These are phyloP conservation scores for Camponotus fellah DNA, from an alignment of 2,888 invertebrate species.

Conservation along the genomic window DNA sequence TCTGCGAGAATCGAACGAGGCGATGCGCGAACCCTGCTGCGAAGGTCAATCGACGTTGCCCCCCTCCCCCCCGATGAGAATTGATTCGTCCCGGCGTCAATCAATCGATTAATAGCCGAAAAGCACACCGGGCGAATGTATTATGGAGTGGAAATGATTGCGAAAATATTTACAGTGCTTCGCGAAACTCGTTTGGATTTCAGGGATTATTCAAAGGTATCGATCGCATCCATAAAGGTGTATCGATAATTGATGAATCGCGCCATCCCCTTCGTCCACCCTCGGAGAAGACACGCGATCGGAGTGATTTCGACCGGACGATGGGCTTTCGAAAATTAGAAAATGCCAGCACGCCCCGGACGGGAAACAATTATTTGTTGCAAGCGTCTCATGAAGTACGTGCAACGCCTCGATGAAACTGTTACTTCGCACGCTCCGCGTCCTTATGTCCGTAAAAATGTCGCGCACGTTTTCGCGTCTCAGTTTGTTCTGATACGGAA, in stretches of 20 bases:
- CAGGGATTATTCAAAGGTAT: conserved; percentile 9
- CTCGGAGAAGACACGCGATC: conserved; percentile 19
- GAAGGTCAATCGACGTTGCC: conserved; percentile 46
- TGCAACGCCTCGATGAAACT: conserved; percentile 66
- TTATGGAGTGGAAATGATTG: conserved; percentile 27
- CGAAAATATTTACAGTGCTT: conserved; percentile 38
- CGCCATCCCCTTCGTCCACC: background rate
- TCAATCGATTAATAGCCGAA: conserved; percentile 54
- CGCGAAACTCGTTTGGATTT: background rate
- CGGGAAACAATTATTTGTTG: conserved; percentile 75
- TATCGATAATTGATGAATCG: conserved; percentile 36
- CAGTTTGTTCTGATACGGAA: conserved; percentile 48
- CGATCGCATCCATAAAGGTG: background rate
- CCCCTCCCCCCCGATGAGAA: conserved; percentile 52
- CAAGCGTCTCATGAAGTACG: conserved; percentile 74
- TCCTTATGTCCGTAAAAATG: conserved; percentile 46
- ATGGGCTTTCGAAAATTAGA: conserved; percentile 74
- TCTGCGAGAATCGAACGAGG: conserved; percentile 14
- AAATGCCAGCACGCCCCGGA: conserved; percentile 73
- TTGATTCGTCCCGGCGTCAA: conserved; percentile 50
- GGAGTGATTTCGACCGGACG: conserved; percentile 64
- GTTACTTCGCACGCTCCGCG: conserved; percentile 23
- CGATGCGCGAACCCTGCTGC: conserved; percentile 14
- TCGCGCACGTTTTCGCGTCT: conserved; percentile 54
- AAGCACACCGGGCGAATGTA: conserved; percentile 35